Evolutionary conservation across 2,888 invertebrate genomes (phyloP).

Genomic region (Dendrolimus houi): DNA sequence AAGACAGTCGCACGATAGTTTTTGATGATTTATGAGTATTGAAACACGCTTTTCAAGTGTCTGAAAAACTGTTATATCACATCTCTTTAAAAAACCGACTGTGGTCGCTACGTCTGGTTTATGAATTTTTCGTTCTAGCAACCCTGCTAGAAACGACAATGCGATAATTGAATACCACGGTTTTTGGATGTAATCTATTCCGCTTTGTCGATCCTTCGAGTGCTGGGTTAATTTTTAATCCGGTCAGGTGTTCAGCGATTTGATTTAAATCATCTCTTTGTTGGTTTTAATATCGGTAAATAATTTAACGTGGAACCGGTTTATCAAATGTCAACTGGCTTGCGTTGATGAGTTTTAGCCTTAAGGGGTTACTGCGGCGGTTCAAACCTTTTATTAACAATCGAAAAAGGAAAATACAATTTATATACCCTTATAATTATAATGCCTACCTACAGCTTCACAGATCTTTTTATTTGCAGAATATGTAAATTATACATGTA

Average conservation of each 20-base stretch:
- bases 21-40: too few relatives aligned
- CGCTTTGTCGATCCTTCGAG: slow-evolving; percentile 24
- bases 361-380: too few relatives aligned
- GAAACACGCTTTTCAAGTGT: too few relatives aligned
- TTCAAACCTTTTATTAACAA: too few relatives aligned
- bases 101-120: neutral
- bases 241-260: slow-evolving; percentile 17
- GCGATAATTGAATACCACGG: slow-evolving; percentile 54
- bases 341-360: too few relatives aligned
- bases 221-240: slow-evolving; percentile 39
- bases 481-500: too few relatives aligned
- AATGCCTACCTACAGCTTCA: too few relatives aligned
- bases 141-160: slow-evolving; percentile 23
- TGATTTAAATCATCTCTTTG: neutral
- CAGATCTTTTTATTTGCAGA: too few relatives aligned
- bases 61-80: too few relatives aligned
- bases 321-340: neutral
- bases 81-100: neutral
- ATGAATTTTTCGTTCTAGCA: neutral
- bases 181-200: slow-evolving; percentile 45
- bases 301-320: neutral
- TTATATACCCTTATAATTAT: too few relatives aligned
- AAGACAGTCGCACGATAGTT: too few relatives aligned
- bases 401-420: too few relatives aligned
- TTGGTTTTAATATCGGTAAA: neutral